phyloP scores from a whole-genome alignment of 2,888 invertebrate genomes.

The Macrophya annulata region DNA sequence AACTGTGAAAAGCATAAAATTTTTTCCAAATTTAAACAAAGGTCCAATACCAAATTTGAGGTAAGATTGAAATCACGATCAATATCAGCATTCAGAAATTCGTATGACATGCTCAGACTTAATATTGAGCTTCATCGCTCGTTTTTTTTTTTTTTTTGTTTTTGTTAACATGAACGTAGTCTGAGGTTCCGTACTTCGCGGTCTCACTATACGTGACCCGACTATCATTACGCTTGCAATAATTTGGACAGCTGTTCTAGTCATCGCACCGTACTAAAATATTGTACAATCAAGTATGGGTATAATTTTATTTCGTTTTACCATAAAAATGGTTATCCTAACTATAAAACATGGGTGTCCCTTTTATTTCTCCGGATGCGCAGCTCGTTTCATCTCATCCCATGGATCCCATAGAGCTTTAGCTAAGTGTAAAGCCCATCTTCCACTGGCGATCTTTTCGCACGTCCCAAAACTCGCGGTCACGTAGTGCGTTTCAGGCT shows the following conservation, averaged over 20 bases:
- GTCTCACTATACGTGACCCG: not conserved
- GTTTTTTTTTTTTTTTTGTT: not conserved
- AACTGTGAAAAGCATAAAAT: not conserved
- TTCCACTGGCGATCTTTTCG: not conserved
- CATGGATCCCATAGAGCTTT: constrained; percentile 9
- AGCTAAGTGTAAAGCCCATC: not conserved
- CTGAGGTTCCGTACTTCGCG: not conserved
- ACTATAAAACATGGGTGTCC: not conserved
- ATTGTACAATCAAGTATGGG: not conserved
- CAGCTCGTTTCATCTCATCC: constrained; percentile 13
- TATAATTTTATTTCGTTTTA: not conserved
- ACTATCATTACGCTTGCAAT: not conserved
- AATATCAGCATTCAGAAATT: too few relatives aligned
- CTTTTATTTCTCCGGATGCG: not conserved
- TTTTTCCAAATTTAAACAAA: not conserved
- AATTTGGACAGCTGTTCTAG: not conserved
- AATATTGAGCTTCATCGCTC: not conserved
- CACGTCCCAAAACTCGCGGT: constrained; percentile 34
- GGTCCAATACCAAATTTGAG: not conserved
- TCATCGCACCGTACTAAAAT: not conserved
- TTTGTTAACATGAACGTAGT: not conserved
- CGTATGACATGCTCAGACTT: not conserved
- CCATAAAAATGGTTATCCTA: not conserved
- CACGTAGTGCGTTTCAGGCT: constrained; percentile 30
- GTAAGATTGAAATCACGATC: not conserved